These are phyloP conservation scores for Emmelina monodactyla DNA, from an alignment of 2,888 invertebrate genomes.

Conservation along the genomic window DNA sequence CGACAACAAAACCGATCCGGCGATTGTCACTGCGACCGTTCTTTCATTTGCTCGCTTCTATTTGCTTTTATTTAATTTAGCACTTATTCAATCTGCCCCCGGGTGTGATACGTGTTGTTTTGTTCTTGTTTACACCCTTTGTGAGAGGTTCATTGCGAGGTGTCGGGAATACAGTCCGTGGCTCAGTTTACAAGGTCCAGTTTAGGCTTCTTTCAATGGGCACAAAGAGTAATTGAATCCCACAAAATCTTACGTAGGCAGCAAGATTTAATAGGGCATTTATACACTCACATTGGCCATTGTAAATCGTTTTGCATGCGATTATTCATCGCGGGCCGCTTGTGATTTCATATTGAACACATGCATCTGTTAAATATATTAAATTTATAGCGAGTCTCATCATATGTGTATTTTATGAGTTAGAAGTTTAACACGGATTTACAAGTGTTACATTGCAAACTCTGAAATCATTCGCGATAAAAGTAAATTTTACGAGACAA, in stretches of 20 bases:
- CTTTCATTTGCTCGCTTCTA: constrained; percentile 30
- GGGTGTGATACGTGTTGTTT: constrained; percentile 44
- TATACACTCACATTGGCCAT: constrained; percentile 65
- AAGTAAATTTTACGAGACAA: too few relatives aligned
- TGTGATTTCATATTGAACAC: too few relatives aligned
- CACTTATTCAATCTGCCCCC: constrained; percentile 63
- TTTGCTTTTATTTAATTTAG: constrained; percentile 66
- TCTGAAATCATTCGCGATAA: too few relatives aligned
- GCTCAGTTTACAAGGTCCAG: constrained; percentile 56
- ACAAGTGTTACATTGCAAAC: too few relatives aligned
- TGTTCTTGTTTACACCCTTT: constrained; percentile 58
- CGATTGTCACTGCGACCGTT: constrained; percentile 20
- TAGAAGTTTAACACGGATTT: too few relatives aligned
- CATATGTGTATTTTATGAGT: too few relatives aligned
- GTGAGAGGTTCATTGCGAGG: constrained; percentile 64
- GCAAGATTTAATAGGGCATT: constrained; percentile 67
- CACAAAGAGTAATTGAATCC: constrained; percentile 67
- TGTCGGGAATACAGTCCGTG: constrained; percentile 61
- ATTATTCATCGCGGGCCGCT: constrained; percentile 52
- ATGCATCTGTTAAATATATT: too few relatives aligned
- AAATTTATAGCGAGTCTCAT: too few relatives aligned
- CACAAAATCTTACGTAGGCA: constrained; percentile 62
- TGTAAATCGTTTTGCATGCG: constrained; percentile 58
- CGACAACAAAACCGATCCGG: constrained; percentile 22
- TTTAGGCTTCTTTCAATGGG: constrained; percentile 60